Evolutionary conservation across 1,140 invertebrate species (phyloP), one percentile per base, ranked within the genome.

Genomic region (Eupristina koningsbergeri): DNA sequence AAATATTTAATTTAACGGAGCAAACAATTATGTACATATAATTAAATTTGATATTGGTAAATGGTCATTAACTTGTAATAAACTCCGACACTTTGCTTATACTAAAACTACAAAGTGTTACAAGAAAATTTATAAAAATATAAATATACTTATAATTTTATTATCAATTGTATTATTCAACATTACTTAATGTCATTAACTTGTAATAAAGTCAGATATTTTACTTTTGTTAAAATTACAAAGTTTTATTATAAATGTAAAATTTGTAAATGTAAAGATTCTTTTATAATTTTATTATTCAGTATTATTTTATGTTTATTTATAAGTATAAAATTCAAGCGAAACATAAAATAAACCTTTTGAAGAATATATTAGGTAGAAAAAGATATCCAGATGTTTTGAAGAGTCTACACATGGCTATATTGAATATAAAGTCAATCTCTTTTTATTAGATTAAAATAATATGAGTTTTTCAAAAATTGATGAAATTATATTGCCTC

Each of bases 321-420:
- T n/a, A 8, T 41, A n/a, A 71, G 41, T n/a, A 26, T n/a, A 71
- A 71, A 71, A 71, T 41, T 19, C 15, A n/a, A 71, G 39, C 36
- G 13, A 19, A 71, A 71, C 22, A 11, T 71, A n/a, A 31, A 71
- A 71, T n/a, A 3, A 71, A 11, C 36, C 0, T 41, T 22, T 17
- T 17, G 29, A 39, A 9, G 6, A 41, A 39, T 41, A 8, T 41
- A 22, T 71, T n/a, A 13, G 11, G 29, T 39, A 71, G 36, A n/a
- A 11, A n/a, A 71, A 71, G 67, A 71, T 17, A 41, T 41, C 67
- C 36, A 71, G 67, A 71, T 71, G 67, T 71, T 19, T 13, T 8
- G 8, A 22, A 17, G 6, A 11, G 7, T 9, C 8, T n/a, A 71
- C 36, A 71, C 22, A 15, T 41, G 36, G 15, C 67, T 41, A 26